Percentiles rank a stretch among this genome's conserved stretches.
Evolutionary conservation across 2,113 vertebrate species (phyloP).

Genomic region (Columbina picui): DNA sequence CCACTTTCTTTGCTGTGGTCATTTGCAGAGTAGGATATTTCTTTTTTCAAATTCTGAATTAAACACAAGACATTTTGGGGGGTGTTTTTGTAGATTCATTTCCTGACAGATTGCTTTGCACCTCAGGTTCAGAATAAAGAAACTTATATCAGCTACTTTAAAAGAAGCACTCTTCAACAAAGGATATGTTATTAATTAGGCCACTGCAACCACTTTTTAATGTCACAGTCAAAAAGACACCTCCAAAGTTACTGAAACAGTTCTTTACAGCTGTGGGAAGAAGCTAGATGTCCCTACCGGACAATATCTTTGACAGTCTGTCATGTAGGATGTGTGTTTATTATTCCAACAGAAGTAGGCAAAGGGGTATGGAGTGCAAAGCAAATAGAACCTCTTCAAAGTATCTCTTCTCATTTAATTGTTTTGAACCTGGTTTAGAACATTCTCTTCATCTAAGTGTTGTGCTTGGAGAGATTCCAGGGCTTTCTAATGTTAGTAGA

Average conservation of each 20-base stretch:
- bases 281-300: neutral
- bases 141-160: neutral
- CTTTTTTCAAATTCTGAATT: neutral
- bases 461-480: conserved; percentile 38
- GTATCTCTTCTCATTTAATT: neutral
- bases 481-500: neutral
- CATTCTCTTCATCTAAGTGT: neutral
- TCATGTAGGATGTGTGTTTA: neutral
- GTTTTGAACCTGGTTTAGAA: neutral
- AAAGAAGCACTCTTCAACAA: neutral
- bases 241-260: neutral
- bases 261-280: neutral
- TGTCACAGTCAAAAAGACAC: neutral
- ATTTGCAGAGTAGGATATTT: neutral
- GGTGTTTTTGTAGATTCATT: neutral
- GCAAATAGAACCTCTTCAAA: neutral
- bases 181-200: neutral
- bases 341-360: neutral
- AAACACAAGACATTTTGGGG: neutral
- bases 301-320: neutral
- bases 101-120: neutral
- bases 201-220: neutral
- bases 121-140: neutral
- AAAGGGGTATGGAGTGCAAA: neutral
- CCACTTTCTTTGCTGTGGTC: neutral